Evolutionary conservation across 2,113 vertebrate genomes (phyloP).

Genomic region (Perognathus longimembris): DNA sequence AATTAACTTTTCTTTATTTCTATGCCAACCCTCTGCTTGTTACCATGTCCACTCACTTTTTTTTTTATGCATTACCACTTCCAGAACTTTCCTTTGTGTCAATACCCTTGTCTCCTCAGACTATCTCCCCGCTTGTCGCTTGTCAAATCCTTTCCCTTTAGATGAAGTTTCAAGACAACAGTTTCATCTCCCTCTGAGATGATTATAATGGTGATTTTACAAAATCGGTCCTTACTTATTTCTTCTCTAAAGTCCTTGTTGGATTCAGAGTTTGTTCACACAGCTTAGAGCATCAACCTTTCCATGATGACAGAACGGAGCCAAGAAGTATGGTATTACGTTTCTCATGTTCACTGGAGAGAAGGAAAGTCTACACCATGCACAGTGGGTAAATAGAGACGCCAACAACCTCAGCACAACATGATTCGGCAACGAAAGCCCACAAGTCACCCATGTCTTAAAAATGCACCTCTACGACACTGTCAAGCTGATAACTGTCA

Average conservation of each 20-base stretch:
- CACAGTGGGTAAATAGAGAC: not conserved
- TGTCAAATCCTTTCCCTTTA: not conserved
- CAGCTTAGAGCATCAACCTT: not conserved
- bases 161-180: not conserved
- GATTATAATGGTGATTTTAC: not conserved
- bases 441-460: not conserved
- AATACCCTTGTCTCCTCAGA: not conserved
- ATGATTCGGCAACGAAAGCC: not conserved
- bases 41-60: not conserved
- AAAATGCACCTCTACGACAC: not conserved
- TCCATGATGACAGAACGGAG: not conserved
- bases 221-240: not conserved
- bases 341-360: not conserved
- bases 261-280: constrained; percentile 5
- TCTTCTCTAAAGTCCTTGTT: not conserved
- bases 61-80: not conserved
- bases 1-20: not conserved
- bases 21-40: not conserved
- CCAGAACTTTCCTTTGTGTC: not conserved
- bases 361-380: not conserved
- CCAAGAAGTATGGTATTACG: not conserved
- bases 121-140: not conserved
- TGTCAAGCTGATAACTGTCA: too few species aligned
- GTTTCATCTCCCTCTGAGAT: not conserved
- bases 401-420: not conserved